Evolutionary conservation across 2,797 vertebrate species (phyloP).

Genomic region (Hipposideros larvatus): DNA sequence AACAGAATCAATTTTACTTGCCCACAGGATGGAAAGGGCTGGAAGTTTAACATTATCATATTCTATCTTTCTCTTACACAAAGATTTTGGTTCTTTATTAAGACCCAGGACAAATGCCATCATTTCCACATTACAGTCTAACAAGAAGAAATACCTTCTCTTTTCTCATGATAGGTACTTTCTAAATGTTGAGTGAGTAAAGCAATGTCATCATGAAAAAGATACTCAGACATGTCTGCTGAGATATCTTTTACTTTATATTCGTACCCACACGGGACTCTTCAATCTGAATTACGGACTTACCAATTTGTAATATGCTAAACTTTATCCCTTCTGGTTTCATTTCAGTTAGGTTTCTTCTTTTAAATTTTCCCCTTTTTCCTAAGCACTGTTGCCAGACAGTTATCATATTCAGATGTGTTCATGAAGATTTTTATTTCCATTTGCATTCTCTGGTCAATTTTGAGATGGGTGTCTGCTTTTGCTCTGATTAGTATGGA

Average conservation of each 20-base stretch:
- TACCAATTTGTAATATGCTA: neutral
- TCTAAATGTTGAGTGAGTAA: conserved; percentile 9
- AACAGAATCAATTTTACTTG: neutral
- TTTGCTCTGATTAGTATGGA: conserved; percentile 60
- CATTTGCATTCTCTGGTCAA: conserved; percentile 77
- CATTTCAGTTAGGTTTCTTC: conserved; percentile 59
- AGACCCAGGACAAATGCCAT: neutral
- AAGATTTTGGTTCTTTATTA: conserved; percentile 12
- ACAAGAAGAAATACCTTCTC: neutral
- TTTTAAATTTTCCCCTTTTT: conserved; percentile 11
- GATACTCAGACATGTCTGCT: neutral
- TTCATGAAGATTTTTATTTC: conserved; percentile 73
- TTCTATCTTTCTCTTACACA: conserved; percentile 2
- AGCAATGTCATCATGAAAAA: neutral
- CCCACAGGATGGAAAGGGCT: neutral
- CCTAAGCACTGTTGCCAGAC: conserved; percentile 30
- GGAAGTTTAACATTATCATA: neutral
- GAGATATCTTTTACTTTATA: conserved; percentile 6
- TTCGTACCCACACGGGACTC: neutral
- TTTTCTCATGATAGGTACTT: neutral
- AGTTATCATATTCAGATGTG: conserved; percentile 66
- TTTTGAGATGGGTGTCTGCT: conserved; percentile 29
- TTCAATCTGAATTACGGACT: conserved; percentile 35
- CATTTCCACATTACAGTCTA: neutral
- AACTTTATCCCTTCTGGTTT: conserved; percentile 16